A percentile compares a stretch with the other conserved stretches of the same genome.
These are phyloP conservation scores for Podarcis raffonei DNA, from an alignment of 2,113 vertebrate genomes.

Conservation along the genomic window DNA sequence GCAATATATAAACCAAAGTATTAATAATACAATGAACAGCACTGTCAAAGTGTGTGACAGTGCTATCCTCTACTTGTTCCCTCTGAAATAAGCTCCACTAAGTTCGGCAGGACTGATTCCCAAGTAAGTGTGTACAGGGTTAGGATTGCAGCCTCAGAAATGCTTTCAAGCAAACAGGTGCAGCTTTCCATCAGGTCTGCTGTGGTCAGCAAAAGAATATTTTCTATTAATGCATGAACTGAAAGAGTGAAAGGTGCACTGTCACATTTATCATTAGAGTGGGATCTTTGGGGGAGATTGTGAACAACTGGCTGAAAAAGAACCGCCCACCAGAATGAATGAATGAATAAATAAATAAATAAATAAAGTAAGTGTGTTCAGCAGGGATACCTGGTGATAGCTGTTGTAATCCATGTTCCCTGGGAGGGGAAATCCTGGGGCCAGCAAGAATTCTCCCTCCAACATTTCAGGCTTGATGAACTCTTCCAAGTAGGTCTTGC, in stretches of 20 bases:
- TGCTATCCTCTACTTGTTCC: neutral
- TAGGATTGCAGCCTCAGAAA: conserved; percentile 16
- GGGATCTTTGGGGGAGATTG: conserved; percentile 38
- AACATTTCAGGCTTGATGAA: conserved; percentile 92
- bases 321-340: neutral
- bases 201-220: conserved; percentile 46
- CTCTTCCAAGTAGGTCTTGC: conserved; percentile 91
- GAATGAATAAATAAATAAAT: neutral
- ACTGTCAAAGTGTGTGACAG: neutral
- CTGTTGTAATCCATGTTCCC: conserved; percentile 88
- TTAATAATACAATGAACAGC: neutral
- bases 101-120: neutral
- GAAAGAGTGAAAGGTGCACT: conserved; percentile 58
- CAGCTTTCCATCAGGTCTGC: conserved; percentile 48
- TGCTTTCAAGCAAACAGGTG: conserved; percentile 48
- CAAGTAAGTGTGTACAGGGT: neutral
- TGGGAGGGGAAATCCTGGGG: conserved; percentile 89
- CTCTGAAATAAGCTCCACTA: neutral
- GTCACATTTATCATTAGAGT: conserved; percentile 52
- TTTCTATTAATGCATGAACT: conserved; percentile 52
- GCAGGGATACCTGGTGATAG: conserved; percentile 86
- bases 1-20: conserved; percentile 30
- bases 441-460: conserved; percentile 87
- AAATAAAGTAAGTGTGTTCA: conserved; percentile 17
- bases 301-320: conserved; percentile 18